Conservation (phyloP, 2,113 vertebrate genomes). For the Scolopax mira region DNA sequence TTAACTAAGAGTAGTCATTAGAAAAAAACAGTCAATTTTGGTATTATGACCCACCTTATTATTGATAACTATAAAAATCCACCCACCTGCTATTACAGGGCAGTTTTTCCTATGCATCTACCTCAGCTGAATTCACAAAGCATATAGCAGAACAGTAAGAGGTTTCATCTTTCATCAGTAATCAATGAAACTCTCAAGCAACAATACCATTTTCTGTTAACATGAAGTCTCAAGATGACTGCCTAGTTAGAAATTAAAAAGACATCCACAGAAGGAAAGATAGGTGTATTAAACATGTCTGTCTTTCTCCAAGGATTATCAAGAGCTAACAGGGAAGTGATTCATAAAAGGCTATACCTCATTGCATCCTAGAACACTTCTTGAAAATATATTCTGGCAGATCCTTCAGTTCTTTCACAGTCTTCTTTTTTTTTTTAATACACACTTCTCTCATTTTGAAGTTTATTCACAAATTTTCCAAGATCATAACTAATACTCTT, state of each 20-base stretch:
- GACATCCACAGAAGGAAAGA: neutral
- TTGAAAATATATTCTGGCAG: neutral
- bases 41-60: neutral
- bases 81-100: neutral
- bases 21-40: neutral
- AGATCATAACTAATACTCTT: neutral
- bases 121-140: neutral
- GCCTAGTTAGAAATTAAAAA: neutral
- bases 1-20: neutral
- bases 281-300: neutral
- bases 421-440: neutral
- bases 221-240: neutral
- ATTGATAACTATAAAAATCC: neutral
- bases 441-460: neutral
- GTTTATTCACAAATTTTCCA: neutral
- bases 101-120: neutral
- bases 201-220: neutral
- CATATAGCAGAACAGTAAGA: neutral
- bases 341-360: neutral
- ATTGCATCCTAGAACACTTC: neutral
- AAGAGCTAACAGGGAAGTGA: neutral
- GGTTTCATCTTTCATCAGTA: neutral
- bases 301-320: neutral
- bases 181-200: neutral
- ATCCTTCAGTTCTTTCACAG: neutral